Evolutionary conservation across 2,797 vertebrate species (phyloP), one percentile per base, ranked within the genome.

Genomic region (Champsocephalus esox): DNA sequence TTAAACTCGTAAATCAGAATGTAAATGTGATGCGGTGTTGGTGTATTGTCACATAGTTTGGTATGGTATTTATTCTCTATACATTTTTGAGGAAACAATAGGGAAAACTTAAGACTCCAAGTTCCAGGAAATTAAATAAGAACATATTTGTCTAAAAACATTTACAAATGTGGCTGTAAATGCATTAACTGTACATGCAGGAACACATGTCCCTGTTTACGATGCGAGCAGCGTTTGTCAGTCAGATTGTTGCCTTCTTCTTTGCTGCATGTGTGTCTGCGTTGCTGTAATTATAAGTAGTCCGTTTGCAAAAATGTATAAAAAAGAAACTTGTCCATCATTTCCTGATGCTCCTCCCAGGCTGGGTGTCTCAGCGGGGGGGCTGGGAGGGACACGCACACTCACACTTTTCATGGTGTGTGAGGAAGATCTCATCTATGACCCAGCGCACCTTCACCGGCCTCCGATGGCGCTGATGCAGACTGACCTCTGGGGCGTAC

Each of bases 341-440:
- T 81, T 88, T 83, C 61, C 74, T 82, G 63, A 48, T 50, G 45
- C 21, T 13, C 2, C 14, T 50, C 59, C n/a, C 70, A n/a, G 69
- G 75, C 48, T n/a, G 51, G 21, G 74, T 3, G 45, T 71, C 84
- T 96, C 97, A 99, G 95, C 97, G 97, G 0, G 98, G 98, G 48
- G 97, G 96, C 80, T 96, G 95, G 70, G 95, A 95, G 73, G 95
- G 96, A 94, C 98, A 99, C 77, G 92, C 84, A 64, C 98, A 99
- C 87, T 99, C 96, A 11, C 98, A 99, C 28, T 88, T 94, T 83
- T 99, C 98, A 2, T 99, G 97, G 86, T 99, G 98, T 12, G 96
- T 95, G 89, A 99, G 90, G 64, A 97, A 96, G 90, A 99, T 97
- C 87, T 99, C 97, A 10, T 96, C 92, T 28, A 99, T 92, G 65